Evolutionary conservation across 1,140 invertebrate species (phyloP).

Genomic region (Neodiprion fabricii): DNA sequence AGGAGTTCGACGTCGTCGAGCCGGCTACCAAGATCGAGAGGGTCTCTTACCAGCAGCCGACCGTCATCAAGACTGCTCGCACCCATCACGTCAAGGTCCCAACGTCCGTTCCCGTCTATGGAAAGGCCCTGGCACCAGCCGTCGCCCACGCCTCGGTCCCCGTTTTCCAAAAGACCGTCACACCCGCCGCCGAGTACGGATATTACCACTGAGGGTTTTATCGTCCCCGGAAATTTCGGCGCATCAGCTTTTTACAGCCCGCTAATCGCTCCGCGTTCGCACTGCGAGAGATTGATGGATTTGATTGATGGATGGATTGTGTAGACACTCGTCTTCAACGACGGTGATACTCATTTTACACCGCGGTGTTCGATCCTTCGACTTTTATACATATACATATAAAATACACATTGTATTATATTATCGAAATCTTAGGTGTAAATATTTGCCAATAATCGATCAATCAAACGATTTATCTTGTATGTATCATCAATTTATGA

Average conservation of each 20-base stretch:
- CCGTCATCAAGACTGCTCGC: conserved; percentile 59
- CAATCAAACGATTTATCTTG: no score
- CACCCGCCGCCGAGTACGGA: conserved; percentile 37
- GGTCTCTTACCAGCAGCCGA: conserved; percentile 59
- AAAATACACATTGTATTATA: no score
- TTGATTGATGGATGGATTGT: no score
- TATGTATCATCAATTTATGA: no score
- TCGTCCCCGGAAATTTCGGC: not conserved
- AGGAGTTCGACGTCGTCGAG: conserved; percentile 66
- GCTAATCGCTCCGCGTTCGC: no score
- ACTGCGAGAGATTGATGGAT: no score
- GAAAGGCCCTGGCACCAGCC: conserved; percentile 57
- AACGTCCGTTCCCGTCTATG: conserved; percentile 54
- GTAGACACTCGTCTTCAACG: no score
- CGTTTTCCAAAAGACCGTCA: conserved; percentile 50
- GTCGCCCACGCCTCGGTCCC: conserved; percentile 51
- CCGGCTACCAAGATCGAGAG: conserved; percentile 65
- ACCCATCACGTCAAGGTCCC: conserved; percentile 57
- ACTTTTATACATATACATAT: no score
- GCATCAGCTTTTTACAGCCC: not conserved
- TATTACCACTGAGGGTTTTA: conserved; percentile 30
- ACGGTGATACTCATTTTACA: no score
- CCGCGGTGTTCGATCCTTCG: no score
- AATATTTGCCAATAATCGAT: no score
- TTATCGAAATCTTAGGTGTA: no score